These are phyloP conservation scores for Ramphastos sulfuratus DNA, from an alignment of 2,113 vertebrate genomes.

Conservation along the genomic window DNA sequence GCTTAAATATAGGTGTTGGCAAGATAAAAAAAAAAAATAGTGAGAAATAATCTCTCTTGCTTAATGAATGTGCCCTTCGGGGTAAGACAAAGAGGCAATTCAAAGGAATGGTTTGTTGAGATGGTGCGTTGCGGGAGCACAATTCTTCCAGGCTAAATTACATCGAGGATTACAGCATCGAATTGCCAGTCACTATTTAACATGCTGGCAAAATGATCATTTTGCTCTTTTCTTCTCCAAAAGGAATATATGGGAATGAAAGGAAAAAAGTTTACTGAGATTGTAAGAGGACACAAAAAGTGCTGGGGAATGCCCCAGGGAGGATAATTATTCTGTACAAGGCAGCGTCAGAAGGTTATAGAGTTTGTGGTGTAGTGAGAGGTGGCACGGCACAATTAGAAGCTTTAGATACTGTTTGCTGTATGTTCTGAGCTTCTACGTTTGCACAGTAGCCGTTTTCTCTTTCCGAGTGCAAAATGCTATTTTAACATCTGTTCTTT, in stretches of 20 bases:
- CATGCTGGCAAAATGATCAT: conserved; percentile 47
- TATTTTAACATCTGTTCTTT: conserved; percentile 92
- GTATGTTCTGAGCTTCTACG: conserved; percentile 47
- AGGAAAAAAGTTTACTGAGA: conserved; percentile 48
- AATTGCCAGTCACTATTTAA: conserved; percentile 37
- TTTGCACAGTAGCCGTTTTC: conserved; percentile 66
- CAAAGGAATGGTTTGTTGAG: conserved; percentile 43
- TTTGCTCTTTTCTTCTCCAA: conserved; percentile 52
- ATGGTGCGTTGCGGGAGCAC: conserved; percentile 12
- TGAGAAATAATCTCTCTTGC: conserved; percentile 15
- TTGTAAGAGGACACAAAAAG: not conserved
- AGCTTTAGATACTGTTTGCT: conserved; percentile 70
- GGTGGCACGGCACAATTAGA: conserved; percentile 5
- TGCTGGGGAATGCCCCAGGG: not conserved
- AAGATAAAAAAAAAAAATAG: conserved; percentile 15
- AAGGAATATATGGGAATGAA: conserved; percentile 46
- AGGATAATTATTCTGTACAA: conserved; percentile 48
- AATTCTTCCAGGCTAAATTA: conserved; percentile 48
- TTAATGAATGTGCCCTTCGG: conserved; percentile 36
- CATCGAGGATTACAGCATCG: conserved; percentile 1
- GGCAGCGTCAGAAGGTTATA: conserved; percentile 39
- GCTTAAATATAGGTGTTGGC: not conserved
- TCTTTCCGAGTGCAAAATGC: conserved; percentile 74
- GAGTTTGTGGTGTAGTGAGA: conserved; percentile 12
- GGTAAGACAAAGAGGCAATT: conserved; percentile 68